Conservation (phyloP, 2,113 vertebrate genomes). For the Syngnathus floridae region DNA sequence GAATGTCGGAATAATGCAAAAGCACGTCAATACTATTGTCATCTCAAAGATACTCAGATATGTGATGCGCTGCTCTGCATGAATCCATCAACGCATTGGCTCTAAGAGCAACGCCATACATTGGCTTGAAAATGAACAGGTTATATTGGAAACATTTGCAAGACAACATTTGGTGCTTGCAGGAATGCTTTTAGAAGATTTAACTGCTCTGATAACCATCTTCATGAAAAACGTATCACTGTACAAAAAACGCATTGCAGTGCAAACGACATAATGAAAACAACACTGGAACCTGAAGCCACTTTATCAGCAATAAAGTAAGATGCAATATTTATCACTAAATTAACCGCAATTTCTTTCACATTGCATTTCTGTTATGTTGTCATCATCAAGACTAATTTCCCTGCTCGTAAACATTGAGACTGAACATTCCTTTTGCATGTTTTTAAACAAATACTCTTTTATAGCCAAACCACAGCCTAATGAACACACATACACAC, state of each 20-base stretch:
- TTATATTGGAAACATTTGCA: not conserved
- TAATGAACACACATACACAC: not conserved
- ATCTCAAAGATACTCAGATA: not conserved
- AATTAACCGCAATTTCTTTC: no score
- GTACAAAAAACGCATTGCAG: conserved; percentile 29
- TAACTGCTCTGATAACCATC: conserved; percentile 42
- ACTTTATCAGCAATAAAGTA: not conserved
- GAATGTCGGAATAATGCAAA: not conserved
- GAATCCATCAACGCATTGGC: not conserved
- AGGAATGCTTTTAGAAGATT: not conserved
- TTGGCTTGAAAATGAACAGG: not conserved
- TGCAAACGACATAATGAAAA: conserved; percentile 52
- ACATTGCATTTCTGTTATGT: not conserved
- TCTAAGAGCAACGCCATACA: not conserved
- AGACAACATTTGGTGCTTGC: not conserved
- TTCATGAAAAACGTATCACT: conserved; percentile 58
- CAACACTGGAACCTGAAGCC: not conserved
- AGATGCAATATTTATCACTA: not conserved
- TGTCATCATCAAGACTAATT: not conserved
- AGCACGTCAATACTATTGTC: not conserved
- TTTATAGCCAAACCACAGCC: not conserved
- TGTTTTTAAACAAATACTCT: not conserved
- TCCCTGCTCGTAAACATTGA: not conserved
- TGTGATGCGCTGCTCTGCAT: not conserved
- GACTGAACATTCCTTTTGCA: conserved; percentile 7